Evolutionary conservation across 2,113 vertebrate genomes (phyloP).

Genomic region (Melanostigma gelatinosum): DNA sequence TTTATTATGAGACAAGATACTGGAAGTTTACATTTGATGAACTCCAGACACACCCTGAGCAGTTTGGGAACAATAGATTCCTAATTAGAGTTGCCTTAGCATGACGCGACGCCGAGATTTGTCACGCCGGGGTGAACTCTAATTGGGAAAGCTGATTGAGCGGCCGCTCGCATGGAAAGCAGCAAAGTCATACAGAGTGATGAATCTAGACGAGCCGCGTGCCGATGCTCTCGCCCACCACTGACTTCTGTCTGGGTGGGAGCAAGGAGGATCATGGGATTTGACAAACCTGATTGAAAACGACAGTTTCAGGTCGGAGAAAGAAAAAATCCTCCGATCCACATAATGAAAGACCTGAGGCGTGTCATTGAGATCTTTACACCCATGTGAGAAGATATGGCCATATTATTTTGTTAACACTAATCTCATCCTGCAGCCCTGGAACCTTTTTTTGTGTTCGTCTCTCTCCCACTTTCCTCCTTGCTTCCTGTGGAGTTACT

Average conservation of each 20-base stretch:
- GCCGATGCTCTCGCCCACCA: not conserved
- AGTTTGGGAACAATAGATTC: constrained; percentile 36
- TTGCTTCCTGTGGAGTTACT: not conserved
- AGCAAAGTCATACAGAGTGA: constrained; percentile 34
- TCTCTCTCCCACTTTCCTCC: not conserved
- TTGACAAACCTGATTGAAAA: constrained; percentile 42
- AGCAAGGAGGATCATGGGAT: constrained; percentile 20
- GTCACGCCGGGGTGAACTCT: constrained; percentile 55
- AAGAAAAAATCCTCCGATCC: not conserved
- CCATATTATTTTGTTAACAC: not conserved
- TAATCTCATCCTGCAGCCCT: constrained; percentile 25
- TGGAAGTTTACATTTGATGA: constrained; percentile 17
- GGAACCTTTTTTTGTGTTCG: not conserved
- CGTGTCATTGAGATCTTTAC: constrained; percentile 23
- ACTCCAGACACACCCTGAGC: not conserved
- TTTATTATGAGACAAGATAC: not conserved
- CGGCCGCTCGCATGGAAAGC: constrained; percentile 11
- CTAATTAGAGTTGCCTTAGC: constrained; percentile 52
- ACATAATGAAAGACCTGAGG: constrained; percentile 18
- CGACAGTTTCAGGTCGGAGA: constrained; percentile 43
- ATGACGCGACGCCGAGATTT: constrained; percentile 36
- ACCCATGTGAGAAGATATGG: constrained; percentile 3
- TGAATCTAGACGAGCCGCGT: constrained; percentile 17
- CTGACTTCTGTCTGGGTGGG: constrained; percentile 10
- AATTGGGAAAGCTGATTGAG: constrained; percentile 61